phyloP scores from a whole-genome alignment of 2,888 invertebrate genomes.

The Lasiommata megera region DNA sequence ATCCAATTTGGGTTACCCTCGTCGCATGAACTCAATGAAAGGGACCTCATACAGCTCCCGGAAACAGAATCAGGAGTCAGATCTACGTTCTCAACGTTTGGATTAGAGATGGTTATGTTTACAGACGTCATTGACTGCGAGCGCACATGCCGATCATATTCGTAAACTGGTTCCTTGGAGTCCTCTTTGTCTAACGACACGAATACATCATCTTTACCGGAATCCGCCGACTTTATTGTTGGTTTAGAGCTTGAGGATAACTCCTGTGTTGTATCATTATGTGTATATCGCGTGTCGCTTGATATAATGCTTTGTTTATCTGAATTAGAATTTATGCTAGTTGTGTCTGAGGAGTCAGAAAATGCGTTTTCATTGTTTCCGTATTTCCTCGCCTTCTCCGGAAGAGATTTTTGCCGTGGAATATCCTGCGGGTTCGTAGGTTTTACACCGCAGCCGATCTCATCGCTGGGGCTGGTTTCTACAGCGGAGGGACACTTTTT shows the following conservation, averaged over 20 bases:
- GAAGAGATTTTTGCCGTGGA: constrained; percentile 41
- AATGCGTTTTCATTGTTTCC: constrained; percentile 69
- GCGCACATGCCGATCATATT: constrained; percentile 70
- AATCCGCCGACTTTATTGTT: constrained; percentile 63
- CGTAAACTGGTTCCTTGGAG: constrained; percentile 60
- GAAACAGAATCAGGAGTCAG: constrained; percentile 84
- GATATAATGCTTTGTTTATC: constrained; percentile 77
- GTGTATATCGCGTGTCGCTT: constrained; percentile 63
- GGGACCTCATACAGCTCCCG: constrained; percentile 81
- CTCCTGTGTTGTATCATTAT: constrained; percentile 68
- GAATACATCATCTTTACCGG: constrained; percentile 62
- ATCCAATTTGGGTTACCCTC: constrained; percentile 90
- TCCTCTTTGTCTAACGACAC: constrained; percentile 66
- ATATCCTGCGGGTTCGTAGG: constrained; percentile 51
- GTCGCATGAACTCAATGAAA: constrained; percentile 84
- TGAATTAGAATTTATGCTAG: constrained; percentile 74
- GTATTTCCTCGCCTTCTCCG: constrained; percentile 53
- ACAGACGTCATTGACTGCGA: constrained; percentile 84
- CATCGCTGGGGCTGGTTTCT: constrained; percentile 80
- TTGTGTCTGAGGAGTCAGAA: constrained; percentile 78
- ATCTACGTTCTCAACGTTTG: constrained; percentile 86
- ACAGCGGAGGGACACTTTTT: constrained; percentile 91
- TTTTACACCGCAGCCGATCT: constrained; percentile 57
- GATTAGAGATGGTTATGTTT: constrained; percentile 86
- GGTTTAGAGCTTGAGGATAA: constrained; percentile 66